phyloP scores from a whole-genome alignment of 2,888 invertebrate species.

The Mythimna loreyi region DNA sequence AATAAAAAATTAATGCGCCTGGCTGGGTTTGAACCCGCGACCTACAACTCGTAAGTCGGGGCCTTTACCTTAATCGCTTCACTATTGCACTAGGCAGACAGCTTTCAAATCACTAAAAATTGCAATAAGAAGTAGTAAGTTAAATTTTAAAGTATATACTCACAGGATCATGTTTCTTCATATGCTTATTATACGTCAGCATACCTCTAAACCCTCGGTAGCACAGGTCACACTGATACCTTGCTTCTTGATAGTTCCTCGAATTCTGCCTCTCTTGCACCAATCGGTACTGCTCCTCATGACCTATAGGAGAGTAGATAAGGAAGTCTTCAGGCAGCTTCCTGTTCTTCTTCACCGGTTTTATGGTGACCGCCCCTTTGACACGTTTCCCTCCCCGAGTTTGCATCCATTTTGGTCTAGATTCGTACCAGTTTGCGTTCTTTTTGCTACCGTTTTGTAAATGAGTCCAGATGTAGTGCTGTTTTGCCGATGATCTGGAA shows the following conservation, averaged over 20 bases:
- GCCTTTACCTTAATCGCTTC: too few species aligned
- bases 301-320: conserved; percentile 76
- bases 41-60: too few species aligned
- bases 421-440: conserved; percentile 73
- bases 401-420: conserved; percentile 75
- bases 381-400: conserved; percentile 69
- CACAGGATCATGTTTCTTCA: conserved; percentile 87
- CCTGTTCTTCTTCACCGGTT: conserved; percentile 67
- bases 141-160: conserved; percentile 53
- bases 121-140: neutral
- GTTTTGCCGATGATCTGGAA: conserved; percentile 81
- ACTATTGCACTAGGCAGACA: too few species aligned
- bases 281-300: conserved; percentile 81
- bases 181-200: conserved; percentile 80
- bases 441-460: conserved; percentile 74
- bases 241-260: conserved; percentile 81
- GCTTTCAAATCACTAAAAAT: too few species aligned
- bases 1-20: too few species aligned
- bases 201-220: conserved; percentile 80
- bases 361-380: conserved; percentile 65
- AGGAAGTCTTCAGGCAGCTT: conserved; percentile 79
- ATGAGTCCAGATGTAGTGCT: conserved; percentile 81
- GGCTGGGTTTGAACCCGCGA: too few species aligned
- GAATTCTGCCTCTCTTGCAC: conserved; percentile 76
- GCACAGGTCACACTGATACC: conserved; percentile 81